Base-by-base conservation (phyloP, 2,113 vertebrate genomes). In the Calidris pugnax region DNA sequence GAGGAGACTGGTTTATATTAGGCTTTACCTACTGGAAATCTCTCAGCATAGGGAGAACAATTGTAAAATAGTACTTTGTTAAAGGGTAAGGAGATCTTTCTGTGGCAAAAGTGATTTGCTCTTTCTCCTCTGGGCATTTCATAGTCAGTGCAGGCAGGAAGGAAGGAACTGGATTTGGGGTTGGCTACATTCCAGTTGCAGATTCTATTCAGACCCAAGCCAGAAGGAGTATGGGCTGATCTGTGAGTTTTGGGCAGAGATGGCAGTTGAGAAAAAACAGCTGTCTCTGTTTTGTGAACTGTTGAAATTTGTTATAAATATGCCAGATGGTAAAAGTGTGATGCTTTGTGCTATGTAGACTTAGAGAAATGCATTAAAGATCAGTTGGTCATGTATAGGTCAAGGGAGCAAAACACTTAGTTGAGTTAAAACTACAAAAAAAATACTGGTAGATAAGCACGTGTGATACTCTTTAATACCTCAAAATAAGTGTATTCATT, bases 141-240 rank as follows among this genome's bases (percentile, higher is more conserved):
- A 3, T 66, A 85, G 62, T 47, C 56, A 22, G 27, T 60, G 64
- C 47, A 83, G 81, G 47, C 2, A 19, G 87, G 67, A 30, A 89
- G 92, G 87, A 91, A 96, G 92, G 79, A 94, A 43, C 68, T 81
- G 62, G 48, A 62, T 93, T 96, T 91, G 43, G 62, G 41, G 21
- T 63, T 97, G 92, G 91, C 74, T 73, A 14, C 30, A 24, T 48
- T 95, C 84, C 95, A 89, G 37, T 23, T 81, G 71, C 86, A 79
- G 45, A 7, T 62, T 71, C 12, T 85, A 7, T 85, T 90, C 55
- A 91, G 43, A 71, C 41, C 23, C n/a, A 64, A 77, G 71, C 53
- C 86, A 87, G 67, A 30, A 79, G 28, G 62, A 56, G 9, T 16
- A 92, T 60, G 53, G 64, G 24, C 48, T 78, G 71, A 53, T 47